These are phyloP conservation scores for Pao palembangensis DNA, from an alignment of 2,113 vertebrate genomes.

Conservation along the genomic window DNA sequence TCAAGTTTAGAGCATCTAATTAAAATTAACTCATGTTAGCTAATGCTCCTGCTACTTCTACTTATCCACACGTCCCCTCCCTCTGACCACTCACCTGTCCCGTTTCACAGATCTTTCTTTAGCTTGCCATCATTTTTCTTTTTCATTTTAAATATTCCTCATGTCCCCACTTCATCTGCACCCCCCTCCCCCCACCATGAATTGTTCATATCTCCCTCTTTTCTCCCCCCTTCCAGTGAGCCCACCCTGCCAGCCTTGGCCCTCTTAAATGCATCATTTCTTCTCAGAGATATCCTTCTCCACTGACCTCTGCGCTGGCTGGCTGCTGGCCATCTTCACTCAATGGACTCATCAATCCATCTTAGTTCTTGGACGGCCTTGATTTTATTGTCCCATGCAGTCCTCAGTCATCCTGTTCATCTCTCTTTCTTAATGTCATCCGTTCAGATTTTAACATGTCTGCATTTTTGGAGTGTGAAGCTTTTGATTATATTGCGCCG, in stretches of 20 bases:
- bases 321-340: conserved; percentile 71
- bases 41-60: conserved; percentile 11
- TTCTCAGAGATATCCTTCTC: conserved; percentile 73
- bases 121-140: conserved; percentile 32
- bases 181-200: conserved; percentile 40
- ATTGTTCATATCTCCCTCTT: conserved; percentile 51
- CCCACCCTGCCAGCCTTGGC: conserved; percentile 69
- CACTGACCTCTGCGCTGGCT: conserved; percentile 72
- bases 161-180: conserved; percentile 56
- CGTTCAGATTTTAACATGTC: conserved; percentile 71
- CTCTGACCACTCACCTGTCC: conserved; percentile 31
- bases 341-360: conserved; percentile 77
- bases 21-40: conserved; percentile 43
- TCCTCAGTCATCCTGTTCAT: conserved; percentile 68
- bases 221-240: conserved; percentile 53
- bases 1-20: conserved; percentile 30
- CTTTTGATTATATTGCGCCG: conserved; percentile 59
- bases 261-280: conserved; percentile 76
- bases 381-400: conserved; percentile 76
- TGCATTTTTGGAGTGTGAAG: conserved; percentile 64
- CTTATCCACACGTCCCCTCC: conserved; percentile 14
- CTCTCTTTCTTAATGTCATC: conserved; percentile 73
- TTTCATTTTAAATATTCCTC: conserved; percentile 53
- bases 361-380: conserved; percentile 73
- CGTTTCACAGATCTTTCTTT: conserved; percentile 30